Percentiles rank a stretch among this genome's conserved stretches.
Evolutionary conservation across 2,113 vertebrate species (phyloP).

Genomic region (Pogona vitticeps): DNA sequence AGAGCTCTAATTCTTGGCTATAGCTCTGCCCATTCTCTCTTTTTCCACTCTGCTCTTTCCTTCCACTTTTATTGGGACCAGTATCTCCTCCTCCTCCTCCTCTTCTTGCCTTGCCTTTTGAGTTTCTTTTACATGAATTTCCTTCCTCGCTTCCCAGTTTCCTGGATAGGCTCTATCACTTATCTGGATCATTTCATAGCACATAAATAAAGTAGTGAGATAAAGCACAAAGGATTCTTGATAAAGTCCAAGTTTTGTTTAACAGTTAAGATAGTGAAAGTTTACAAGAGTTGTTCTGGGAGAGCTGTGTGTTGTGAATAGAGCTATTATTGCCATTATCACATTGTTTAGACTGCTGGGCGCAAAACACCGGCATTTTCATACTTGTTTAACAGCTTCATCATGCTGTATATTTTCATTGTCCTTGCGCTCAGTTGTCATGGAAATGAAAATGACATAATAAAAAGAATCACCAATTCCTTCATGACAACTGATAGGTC

Average conservation of each 20-base stretch:
- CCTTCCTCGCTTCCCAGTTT: neutral
- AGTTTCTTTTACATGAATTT: slow-evolving; percentile 10
- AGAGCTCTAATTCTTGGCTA: neutral
- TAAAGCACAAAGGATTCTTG: slow-evolving; percentile 48
- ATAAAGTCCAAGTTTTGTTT: slow-evolving; percentile 37
- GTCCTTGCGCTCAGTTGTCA: slow-evolving; percentile 17
- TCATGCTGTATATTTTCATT: neutral
- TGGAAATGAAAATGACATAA: slow-evolving; percentile 7
- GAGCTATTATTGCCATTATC: slow-evolving; percentile 25
- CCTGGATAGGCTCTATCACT: neutral
- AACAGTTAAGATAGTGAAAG: slow-evolving; percentile 56
- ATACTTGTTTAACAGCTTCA: neutral
- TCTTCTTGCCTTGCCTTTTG: neutral
- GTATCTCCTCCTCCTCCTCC: neutral
- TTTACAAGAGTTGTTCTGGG: slow-evolving; percentile 50
- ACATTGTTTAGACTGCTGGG: slow-evolving; percentile 9
- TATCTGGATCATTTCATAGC: slow-evolving; percentile 21
- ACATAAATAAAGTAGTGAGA: slow-evolving; percentile 7
- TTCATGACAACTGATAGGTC: slow-evolving; percentile 37
- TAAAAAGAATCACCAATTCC: neutral
- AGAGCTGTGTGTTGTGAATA: slow-evolving; percentile 29
- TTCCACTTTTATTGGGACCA: neutral
- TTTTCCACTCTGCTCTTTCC: neutral
- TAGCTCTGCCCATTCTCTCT: neutral
- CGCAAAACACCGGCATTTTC: neutral